Evolutionary conservation across 92 coral and sea anemone genomes (phyloP), one percentile per base, ranked within the genome.

Genomic region (Muricea muricata): DNA sequence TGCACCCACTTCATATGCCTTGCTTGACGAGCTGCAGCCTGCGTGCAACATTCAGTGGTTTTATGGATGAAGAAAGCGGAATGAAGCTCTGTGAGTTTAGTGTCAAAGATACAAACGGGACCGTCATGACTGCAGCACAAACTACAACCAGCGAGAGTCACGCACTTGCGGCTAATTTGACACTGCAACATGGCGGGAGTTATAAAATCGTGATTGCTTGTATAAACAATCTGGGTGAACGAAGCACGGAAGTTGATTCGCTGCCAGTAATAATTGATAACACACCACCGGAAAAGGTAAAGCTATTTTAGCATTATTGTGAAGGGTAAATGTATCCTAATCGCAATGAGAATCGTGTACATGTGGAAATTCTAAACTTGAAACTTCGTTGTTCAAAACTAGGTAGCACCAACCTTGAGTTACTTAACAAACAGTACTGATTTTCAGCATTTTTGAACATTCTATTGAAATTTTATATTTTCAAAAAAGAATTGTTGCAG

Each of bases 251-350:
- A 12, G 82, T 84, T 33, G 87, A 91, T 12, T 79, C 87, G 9
- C 8, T 28, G 14, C 92, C 91, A 80, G 90, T 92, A 7, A 68
- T 86, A 12, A 93, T 96, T 24, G 99, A 96, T 61, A 87, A 86
- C 81, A 91, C 97, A 6, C 96, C 97, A 35, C 98, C 98, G 2
- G 84, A 75, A 18, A 90, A 86, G 94, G 98, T 95, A 86, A 81
- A 31, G 61, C 61, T 14, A 54, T 23, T 17, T 6, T 15, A 37
- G 42, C 42, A 37, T 37, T 4, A 4, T 37, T 37, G n/a, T 47
- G 13, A 6, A 47, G n/a, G n/a, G n/a, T n/a, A n/a, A n/a, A n/a
- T n/a, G n/a, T n/a, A n/a, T n/a, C n/a, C n/a, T n/a, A 47, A 20
- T 14, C 1, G n/a, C 0, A 47, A 47, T n/a, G n/a, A n/a, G n/a